Conservation (phyloP, 2,888 invertebrate genomes). For the Dascillus cervinus region DNA sequence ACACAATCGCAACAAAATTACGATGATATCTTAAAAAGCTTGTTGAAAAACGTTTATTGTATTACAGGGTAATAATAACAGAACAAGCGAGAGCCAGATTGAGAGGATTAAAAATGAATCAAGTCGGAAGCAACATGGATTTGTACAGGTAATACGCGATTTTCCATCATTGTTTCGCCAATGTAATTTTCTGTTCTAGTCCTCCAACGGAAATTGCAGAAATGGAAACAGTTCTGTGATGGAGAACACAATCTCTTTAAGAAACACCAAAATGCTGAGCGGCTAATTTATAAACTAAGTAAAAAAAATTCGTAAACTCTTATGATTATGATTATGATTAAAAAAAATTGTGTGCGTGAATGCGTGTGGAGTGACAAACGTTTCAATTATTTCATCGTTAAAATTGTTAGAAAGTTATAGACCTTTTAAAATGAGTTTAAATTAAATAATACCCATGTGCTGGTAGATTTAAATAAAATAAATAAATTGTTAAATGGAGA, state of each 20-base stretch:
- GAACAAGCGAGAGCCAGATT: constrained; percentile 38
- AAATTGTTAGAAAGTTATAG: constrained; percentile 1
- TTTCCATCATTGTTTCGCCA: background rate
- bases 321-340: too few species aligned
- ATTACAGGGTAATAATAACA: constrained; percentile 39
- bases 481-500: too few species aligned
- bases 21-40: background rate
- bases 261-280: too few species aligned
- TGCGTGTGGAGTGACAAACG: too few species aligned
- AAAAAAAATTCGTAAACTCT: too few species aligned
- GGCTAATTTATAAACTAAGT: too few species aligned
- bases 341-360: too few species aligned
- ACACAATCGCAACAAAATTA: background rate
- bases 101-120: constrained; percentile 35
- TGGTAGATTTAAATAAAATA: background rate
- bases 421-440: background rate
- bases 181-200: constrained; percentile 11
- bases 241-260: too few species aligned
- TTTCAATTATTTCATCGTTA: too few species aligned
- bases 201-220: constrained; percentile 66
- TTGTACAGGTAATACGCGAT: constrained; percentile 19
- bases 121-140: constrained; percentile 31
- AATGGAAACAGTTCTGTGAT: constrained; percentile 91
- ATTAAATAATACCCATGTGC: background rate
- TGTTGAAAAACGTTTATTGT: constrained; percentile 5